phyloP scores from a whole-genome alignment of 2,113 vertebrate species.

The Orthonyx spaldingii region DNA sequence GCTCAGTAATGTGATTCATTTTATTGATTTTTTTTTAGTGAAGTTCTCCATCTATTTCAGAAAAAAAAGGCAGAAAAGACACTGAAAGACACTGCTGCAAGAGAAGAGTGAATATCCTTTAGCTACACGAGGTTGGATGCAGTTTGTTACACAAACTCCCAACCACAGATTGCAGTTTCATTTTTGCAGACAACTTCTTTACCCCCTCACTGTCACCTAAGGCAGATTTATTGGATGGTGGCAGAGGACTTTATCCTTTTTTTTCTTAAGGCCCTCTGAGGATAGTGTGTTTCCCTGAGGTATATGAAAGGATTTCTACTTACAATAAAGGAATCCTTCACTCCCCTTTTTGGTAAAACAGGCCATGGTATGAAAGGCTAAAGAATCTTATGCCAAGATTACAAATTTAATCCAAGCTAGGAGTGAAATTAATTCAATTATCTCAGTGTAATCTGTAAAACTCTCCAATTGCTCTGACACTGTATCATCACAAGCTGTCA shows the following conservation, averaged over 20 bases:
- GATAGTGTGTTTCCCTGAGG: background rate
- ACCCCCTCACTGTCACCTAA: background rate
- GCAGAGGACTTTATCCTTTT: background rate
- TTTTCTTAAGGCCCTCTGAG: background rate
- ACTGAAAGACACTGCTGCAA: background rate
- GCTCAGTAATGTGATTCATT: background rate
- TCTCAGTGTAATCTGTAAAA: background rate
- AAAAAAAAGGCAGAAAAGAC: background rate
- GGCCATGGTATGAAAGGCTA: background rate
- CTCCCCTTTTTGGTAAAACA: background rate
- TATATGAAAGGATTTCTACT: background rate
- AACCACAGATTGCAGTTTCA: background rate
- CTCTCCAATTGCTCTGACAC: fast-evolving
- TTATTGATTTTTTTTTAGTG: background rate
- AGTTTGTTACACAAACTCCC: background rate
- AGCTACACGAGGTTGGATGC: background rate
- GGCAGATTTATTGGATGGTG: background rate
- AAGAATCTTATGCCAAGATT: background rate
- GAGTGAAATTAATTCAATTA: background rate
- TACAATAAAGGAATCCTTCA: background rate
- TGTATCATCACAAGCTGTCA: background rate
- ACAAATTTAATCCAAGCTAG: background rate
- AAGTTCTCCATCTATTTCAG: background rate
- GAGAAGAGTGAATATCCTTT: background rate
- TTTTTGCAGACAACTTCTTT: background rate